Percentiles rank a stretch among this genome's conserved stretches.
These are phyloP conservation scores for Poeciliopsis presidionis DNA, from an alignment of 2,797 vertebrate genomes.

Conservation along the genomic window DNA sequence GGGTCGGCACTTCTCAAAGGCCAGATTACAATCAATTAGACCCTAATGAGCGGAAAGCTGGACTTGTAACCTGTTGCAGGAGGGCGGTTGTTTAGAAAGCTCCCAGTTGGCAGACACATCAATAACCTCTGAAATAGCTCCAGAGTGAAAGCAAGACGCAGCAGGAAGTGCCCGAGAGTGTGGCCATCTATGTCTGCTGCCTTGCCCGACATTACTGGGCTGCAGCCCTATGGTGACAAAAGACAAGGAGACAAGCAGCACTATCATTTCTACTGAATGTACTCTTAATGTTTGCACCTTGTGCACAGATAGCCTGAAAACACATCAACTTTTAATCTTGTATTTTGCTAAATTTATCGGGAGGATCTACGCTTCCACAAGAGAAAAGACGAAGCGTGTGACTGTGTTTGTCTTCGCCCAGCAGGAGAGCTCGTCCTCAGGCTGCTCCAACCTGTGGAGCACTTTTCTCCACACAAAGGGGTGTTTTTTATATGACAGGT, in stretches of 20 bases:
- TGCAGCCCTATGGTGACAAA: conserved; percentile 8
- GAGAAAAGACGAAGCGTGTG: conserved; percentile 54
- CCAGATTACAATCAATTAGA: conserved; percentile 86
- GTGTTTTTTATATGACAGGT: conserved; percentile 41
- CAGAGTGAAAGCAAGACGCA: conserved; percentile 73
- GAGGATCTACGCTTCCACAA: conserved; percentile 34
- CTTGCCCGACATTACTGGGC: conserved; percentile 8
- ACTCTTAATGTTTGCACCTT: background rate
- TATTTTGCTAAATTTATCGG: conserved; percentile 22
- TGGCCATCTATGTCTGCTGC: conserved; percentile 54
- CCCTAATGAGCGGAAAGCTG: conserved; percentile 81
- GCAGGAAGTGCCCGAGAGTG: conserved; percentile 67
- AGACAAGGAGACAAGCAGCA: conserved; percentile 10
- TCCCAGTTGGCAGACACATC: conserved; percentile 79
- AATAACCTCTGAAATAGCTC: conserved; percentile 84
- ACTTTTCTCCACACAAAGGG: conserved; percentile 43
- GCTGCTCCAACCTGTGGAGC: conserved; percentile 61
- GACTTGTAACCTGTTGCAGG: conserved; percentile 78
- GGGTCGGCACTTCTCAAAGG: conserved; percentile 79
- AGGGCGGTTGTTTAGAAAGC: conserved; percentile 77
- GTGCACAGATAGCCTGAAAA: conserved; percentile 60
- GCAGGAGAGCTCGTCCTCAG: conserved; percentile 70
- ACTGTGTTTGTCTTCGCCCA: conserved; percentile 52
- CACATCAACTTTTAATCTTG: conserved; percentile 35
- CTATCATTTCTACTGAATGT: background rate